Evolutionary conservation across 2,888 invertebrate species (phyloP).

Genomic region (Carcina quercana): DNA sequence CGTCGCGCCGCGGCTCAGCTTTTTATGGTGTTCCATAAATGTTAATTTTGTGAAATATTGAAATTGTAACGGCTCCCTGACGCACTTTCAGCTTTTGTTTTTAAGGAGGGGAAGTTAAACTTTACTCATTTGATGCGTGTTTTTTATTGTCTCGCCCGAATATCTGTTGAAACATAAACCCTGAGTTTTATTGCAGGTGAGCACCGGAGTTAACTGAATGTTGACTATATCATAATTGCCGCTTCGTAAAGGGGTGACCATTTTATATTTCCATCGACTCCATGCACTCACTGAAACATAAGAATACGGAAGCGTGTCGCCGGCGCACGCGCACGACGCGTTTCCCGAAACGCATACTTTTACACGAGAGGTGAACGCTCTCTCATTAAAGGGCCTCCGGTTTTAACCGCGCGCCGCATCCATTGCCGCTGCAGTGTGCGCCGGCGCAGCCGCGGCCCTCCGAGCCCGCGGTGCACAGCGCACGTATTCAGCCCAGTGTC

Average conservation of each 20-base stretch:
- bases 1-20: too few relatives aligned
- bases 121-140: too few relatives aligned
- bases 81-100: too few relatives aligned
- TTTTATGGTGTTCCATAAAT: constrained; percentile 37
- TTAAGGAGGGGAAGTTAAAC: too few relatives aligned
- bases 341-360: constrained; percentile 56
- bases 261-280: neutral
- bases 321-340: constrained; percentile 36
- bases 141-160: too few relatives aligned
- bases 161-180: too few relatives aligned
- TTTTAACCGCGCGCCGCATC: constrained; percentile 29
- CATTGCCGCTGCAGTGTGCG: constrained; percentile 27
- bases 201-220: too few relatives aligned
- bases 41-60: constrained; percentile 48
- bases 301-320: constrained; percentile 59
- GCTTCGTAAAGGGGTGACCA: too few relatives aligned
- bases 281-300: neutral
- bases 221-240: too few relatives aligned
- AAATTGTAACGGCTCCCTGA: too few relatives aligned
- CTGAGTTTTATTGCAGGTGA: too few relatives aligned
- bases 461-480: constrained; percentile 17
- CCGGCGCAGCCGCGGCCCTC: constrained; percentile 18
- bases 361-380: constrained; percentile 59
- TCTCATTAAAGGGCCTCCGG: constrained; percentile 65
- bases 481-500: constrained; percentile 24